Base-by-base conservation (phyloP, 2,888 invertebrate genomes). In the Myopa testacea region DNA sequence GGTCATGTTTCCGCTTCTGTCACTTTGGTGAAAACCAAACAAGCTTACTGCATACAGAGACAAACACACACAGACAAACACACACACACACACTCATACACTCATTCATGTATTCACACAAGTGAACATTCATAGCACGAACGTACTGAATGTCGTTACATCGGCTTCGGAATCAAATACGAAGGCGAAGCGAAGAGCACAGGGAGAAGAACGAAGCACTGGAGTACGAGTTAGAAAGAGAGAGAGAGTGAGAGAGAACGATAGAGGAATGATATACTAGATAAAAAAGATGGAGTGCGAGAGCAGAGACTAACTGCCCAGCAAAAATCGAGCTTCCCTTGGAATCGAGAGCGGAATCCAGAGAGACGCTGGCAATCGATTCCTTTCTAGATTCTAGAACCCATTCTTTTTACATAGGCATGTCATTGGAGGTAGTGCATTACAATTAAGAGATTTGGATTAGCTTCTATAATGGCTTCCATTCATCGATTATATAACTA, bases 1-100 rank as follows among this genome's bases (percentile, higher is more conserved):
- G 87, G 87, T 87, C 87, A 85, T 86, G 87, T 86, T 88, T 87
- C 88, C 87, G 87, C 86, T 86, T 84, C 86, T 86, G 86, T 85
- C 85, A 82, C 80, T 86, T 85, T 83, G 85, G 85, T 84, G 85
- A 84, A 83, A 81, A 80, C 7, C 45, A 45, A 40, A 76, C 74
- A 78, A 45, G 16, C 63, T 63, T 14, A 12, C 60, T 34, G 8
- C 10, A 26, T 26, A 26, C 26, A 26, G 26, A 26, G 26, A 2
- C 26, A 26, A 63, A 67, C 75, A 79, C 67, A 26, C 26, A 26
- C 26, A 79, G 80, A 80, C 70, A 80, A 62, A 81, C 65, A 80
- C 37, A 80, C 37, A 78, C 55, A 74, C 55, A 78, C 52, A 68
- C 34, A 55, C 5, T 38, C 19, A 19, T 50, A 71, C 50, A n/a